These are phyloP conservation scores for Hedya salicella DNA, from an alignment of 2,888 invertebrate genomes.

Conservation along the genomic window DNA sequence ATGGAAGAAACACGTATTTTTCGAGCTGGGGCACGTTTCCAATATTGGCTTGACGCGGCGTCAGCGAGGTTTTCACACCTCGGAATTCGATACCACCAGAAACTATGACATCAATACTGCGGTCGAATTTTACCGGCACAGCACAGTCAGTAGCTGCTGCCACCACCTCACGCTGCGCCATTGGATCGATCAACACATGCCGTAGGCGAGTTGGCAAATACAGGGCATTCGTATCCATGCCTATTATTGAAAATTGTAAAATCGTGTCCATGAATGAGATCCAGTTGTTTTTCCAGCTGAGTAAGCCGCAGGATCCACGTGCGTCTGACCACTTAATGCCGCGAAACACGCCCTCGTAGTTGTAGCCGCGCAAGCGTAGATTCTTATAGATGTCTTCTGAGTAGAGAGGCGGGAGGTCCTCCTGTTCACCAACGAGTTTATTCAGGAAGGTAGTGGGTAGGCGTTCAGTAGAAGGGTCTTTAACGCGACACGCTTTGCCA, in stretches of 20 bases:
- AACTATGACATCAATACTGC: no score
- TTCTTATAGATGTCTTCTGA: conserved; percentile 92
- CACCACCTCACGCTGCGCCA: no score
- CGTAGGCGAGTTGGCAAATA: no score
- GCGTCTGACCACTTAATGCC: conserved; percentile 92
- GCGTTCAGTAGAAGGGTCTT: conserved; percentile 86
- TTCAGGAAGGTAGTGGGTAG: conserved; percentile 74
- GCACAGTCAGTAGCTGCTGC: no score
- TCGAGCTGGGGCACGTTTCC: conserved; percentile 94
- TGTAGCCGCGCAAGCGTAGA: conserved; percentile 92
- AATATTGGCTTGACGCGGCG: conserved; percentile 91
- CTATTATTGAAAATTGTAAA: conserved; percentile 95
- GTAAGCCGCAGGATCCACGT: conserved; percentile 87
- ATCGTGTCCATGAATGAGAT: conserved; percentile 98
- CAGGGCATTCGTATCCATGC: conserved; percentile 88
- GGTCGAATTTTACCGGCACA: no score
- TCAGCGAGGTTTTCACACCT: conserved; percentile 57
- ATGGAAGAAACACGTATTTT: conserved; percentile 92
- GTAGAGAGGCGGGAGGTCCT: conserved; percentile 50
- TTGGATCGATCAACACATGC: no score
- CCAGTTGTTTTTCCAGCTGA: conserved; percentile 97
- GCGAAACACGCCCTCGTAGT: conserved; percentile 92
- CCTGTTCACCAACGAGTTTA: conserved; percentile 61
- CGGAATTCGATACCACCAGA: no score
- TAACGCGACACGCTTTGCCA: conserved; percentile 89